Conservation (phyloP, 2,113 vertebrate genomes). For the Lasiurus cinereus region DNA sequence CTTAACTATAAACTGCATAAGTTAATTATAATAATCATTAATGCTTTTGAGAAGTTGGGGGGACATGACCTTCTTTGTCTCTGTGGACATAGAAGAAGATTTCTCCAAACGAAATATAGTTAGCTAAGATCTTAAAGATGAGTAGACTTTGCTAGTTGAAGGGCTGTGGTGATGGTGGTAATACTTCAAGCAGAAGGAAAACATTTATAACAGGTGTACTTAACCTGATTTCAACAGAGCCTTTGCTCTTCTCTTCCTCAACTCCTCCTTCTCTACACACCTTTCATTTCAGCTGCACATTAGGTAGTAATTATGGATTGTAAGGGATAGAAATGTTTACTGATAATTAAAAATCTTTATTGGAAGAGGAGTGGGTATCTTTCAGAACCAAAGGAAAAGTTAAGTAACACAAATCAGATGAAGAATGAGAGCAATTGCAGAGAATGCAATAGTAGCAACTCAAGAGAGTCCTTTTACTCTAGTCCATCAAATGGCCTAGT, state of each 20-base stretch:
- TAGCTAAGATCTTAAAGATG: neutral
- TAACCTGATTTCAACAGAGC: neutral
- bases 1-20: neutral
- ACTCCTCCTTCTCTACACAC: neutral
- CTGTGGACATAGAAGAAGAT: neutral
- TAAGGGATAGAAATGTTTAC: neutral
- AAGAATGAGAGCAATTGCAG: neutral
- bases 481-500: neutral
- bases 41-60: neutral
- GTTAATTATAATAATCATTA: constrained; percentile 35
- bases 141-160: neutral
- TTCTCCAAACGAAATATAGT: neutral
- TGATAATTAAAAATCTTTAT: neutral
- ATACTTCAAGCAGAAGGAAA: neutral
- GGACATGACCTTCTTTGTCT: neutral
- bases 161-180: neutral
- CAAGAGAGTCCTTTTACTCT: neutral
- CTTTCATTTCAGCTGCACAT: neutral
- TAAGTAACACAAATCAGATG: neutral
- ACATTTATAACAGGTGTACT: neutral
- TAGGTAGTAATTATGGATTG: neutral
- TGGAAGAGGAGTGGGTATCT: neutral
- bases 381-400: neutral
- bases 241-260: neutral
- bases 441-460: neutral